phyloP scores from a whole-genome alignment of 2,888 invertebrate genomes.

The Orthosia gracilis region DNA sequence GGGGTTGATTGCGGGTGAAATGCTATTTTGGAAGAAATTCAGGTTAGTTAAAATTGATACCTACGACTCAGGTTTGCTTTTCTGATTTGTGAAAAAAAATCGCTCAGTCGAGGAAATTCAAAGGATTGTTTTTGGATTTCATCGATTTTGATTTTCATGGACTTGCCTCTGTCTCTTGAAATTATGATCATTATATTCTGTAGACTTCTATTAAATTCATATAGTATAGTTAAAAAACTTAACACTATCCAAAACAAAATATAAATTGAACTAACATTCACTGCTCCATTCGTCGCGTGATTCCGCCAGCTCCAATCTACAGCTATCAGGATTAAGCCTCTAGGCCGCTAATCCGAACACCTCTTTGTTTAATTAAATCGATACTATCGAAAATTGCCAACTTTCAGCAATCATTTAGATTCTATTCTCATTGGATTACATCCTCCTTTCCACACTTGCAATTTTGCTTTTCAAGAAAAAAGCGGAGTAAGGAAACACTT shows the following conservation, averaged over 20 bases:
- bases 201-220: background rate
- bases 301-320: conserved; percentile 32
- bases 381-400: conserved; percentile 73
- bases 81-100: too few relatives aligned
- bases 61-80: too few relatives aligned
- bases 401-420: conserved; percentile 73
- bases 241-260: conserved; percentile 30
- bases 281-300: conserved; percentile 35
- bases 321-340: conserved; percentile 55
- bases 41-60: too few relatives aligned
- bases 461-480: conserved; percentile 73
- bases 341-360: conserved; percentile 57
- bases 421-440: conserved; percentile 79
- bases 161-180: too few relatives aligned
- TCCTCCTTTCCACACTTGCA: conserved; percentile 75
- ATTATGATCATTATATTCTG: background rate
- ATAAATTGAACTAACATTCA: conserved; percentile 33
- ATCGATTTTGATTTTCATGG: too few relatives aligned
- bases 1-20: conserved; percentile 8
- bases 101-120: too few relatives aligned
- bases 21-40: background rate
- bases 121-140: too few relatives aligned
- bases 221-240: background rate
- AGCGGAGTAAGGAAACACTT: conserved; percentile 62
- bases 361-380: conserved; percentile 76